phyloP scores from a whole-genome alignment of 2,888 invertebrate genomes.

The Lasioglossum villosulum region DNA sequence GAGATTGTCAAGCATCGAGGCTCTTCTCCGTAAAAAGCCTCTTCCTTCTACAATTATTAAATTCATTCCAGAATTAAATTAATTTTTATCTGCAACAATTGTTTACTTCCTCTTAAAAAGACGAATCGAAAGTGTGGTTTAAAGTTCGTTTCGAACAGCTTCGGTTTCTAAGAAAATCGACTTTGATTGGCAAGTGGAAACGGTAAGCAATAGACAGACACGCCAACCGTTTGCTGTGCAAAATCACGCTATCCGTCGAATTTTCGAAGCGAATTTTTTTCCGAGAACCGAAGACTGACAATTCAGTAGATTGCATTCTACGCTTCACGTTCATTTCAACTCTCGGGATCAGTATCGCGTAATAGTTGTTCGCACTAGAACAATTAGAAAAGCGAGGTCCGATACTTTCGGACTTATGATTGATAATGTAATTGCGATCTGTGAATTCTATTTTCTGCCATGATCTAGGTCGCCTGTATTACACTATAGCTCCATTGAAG shows the following conservation, averaged over 20 bases:
- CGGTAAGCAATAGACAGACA: background rate
- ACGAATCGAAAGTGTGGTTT: too few species aligned
- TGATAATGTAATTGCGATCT: background rate
- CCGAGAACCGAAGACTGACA: background rate
- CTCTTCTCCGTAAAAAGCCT: background rate
- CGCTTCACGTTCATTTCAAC: background rate
- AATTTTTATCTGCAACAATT: background rate
- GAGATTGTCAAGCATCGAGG: too few species aligned
- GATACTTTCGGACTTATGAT: background rate
- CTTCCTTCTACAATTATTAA: too few species aligned
- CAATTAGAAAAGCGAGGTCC: background rate
- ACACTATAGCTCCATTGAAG: background rate
- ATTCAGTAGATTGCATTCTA: background rate
- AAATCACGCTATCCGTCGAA: background rate
- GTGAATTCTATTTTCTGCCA: background rate
- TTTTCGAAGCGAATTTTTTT: background rate
- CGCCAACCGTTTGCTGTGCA: background rate
- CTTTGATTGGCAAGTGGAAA: background rate
- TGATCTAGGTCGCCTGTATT: background rate
- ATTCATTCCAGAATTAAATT: background rate
- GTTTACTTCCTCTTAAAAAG: background rate
- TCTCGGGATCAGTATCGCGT: background rate
- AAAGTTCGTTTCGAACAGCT: background rate
- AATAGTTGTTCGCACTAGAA: background rate
- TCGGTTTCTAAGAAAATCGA: background rate